Conservation (phyloP, 2,113 vertebrate species). For the Heterochromis multidens region DNA sequence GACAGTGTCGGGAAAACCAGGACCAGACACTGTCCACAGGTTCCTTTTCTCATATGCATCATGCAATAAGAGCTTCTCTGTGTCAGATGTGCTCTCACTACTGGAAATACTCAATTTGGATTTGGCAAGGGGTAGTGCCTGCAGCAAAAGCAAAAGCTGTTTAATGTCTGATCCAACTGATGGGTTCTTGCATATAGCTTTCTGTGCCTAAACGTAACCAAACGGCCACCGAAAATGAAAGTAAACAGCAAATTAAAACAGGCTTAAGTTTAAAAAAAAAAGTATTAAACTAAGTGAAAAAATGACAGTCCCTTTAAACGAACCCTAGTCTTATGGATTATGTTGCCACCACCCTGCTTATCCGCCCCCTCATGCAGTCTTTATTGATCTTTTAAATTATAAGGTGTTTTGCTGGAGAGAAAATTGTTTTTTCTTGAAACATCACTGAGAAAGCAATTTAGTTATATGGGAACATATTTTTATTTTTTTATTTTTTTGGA, state of each 20-base stretch:
- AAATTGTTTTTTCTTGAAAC: not conserved
- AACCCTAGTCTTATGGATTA: not conserved
- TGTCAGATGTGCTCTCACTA: not conserved
- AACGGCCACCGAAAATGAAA: not conserved
- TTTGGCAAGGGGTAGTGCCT: not conserved
- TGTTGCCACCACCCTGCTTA: not conserved
- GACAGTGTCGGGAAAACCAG: not conserved
- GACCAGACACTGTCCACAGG: not conserved
- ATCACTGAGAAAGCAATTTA: not conserved
- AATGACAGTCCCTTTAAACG: not conserved
- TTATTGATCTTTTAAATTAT: not conserved
- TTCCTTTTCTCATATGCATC: not conserved
- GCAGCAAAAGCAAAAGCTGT: not conserved
- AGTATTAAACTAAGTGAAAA: not conserved
- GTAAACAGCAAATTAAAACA: not conserved
- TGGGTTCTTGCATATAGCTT: not conserved
- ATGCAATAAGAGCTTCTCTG: not conserved
- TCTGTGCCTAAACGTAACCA: not conserved
- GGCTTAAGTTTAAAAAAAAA: too few species aligned
- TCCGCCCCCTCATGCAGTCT: not conserved
- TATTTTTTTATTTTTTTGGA: not conserved
- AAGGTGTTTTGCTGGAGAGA: not conserved
- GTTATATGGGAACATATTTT: not conserved
- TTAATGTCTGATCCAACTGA: not conserved
- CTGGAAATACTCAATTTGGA: not conserved